Evolutionary conservation across 2,888 invertebrate genomes (phyloP).

Genomic region (Antheraea assamensis): DNA sequence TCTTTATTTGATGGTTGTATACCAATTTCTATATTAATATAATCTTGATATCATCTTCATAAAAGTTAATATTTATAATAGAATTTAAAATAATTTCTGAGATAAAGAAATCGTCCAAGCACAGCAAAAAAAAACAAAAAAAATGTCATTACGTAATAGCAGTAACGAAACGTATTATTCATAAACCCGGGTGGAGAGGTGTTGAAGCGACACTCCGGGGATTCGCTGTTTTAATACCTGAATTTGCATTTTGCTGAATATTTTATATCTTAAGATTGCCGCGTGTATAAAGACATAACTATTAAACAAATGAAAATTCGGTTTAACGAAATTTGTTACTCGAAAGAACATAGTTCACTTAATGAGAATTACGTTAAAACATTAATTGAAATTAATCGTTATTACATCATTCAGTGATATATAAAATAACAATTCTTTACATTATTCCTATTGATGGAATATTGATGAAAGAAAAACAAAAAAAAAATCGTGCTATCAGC

Average conservation of each 20-base stretch:
- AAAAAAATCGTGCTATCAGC: too few relatives aligned
- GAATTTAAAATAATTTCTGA: constrained; percentile 4
- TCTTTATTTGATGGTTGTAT: background rate
- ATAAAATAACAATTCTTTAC: too few relatives aligned
- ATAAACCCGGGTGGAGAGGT: constrained; percentile 57
- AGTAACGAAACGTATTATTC: constrained; percentile 69
- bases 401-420: too few relatives aligned
- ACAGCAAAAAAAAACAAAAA: constrained; percentile 43
- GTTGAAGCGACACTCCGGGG: constrained; percentile 59
- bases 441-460: too few relatives aligned
- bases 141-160: constrained; percentile 40
- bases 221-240: constrained; percentile 64
- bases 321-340: too few relatives aligned
- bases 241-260: constrained; percentile 68
- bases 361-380: too few relatives aligned
- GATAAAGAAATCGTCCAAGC: constrained; percentile 35
- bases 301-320: background rate
- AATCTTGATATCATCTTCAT: background rate
- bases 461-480: too few relatives aligned
- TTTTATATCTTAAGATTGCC: constrained; percentile 35
- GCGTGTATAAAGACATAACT: background rate
- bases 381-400: too few relatives aligned
- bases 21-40: background rate
- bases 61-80: background rate
- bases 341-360: too few relatives aligned